These are phyloP conservation scores for Alsophila aescularia DNA, from an alignment of 2,888 invertebrate genomes.

Conservation along the genomic window DNA sequence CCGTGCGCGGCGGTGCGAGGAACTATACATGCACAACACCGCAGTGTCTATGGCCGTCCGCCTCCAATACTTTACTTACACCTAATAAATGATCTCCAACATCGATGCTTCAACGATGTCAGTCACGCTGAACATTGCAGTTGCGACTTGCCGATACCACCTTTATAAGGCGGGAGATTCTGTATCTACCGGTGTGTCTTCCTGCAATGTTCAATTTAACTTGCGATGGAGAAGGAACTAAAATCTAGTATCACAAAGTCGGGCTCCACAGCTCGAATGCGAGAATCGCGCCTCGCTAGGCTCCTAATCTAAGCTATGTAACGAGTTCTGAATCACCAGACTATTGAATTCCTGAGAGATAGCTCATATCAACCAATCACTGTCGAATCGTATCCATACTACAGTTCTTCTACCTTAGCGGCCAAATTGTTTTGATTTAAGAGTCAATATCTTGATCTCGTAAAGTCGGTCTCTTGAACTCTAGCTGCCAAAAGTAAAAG, in stretches of 20 bases:
- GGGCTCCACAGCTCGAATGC: slow-evolving; percentile 74
- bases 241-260: slow-evolving; percentile 85
- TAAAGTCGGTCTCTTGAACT: neutral
- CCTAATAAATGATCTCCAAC: slow-evolving; percentile 78
- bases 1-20: slow-evolving; percentile 81
- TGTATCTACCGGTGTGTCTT: slow-evolving; percentile 46
- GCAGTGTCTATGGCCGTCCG: slow-evolving; percentile 79
- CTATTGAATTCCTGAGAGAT: slow-evolving; percentile 15
- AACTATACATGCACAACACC: slow-evolving; percentile 83
- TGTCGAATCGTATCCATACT: neutral
- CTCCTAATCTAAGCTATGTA: slow-evolving; percentile 44
- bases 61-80: slow-evolving; percentile 79
- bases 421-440: slow-evolving; percentile 5
- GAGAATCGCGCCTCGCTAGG: slow-evolving; percentile 67
- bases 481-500: slow-evolving; percentile 4
- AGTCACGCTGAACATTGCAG: slow-evolving; percentile 62
- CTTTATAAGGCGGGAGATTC: slow-evolving; percentile 64
- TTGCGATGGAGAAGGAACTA: slow-evolving; percentile 79
- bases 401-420: slow-evolving; percentile 1
- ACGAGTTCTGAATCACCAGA: slow-evolving; percentile 36
- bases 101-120: slow-evolving; percentile 73
- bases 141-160: slow-evolving; percentile 47
- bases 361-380: neutral
- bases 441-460: neutral
- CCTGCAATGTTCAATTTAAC: slow-evolving; percentile 61